Percentiles rank a stretch among this genome's conserved stretches.
phyloP scores from a whole-genome alignment of 2,888 invertebrate species.

The Leptopilina syphax region DNA sequence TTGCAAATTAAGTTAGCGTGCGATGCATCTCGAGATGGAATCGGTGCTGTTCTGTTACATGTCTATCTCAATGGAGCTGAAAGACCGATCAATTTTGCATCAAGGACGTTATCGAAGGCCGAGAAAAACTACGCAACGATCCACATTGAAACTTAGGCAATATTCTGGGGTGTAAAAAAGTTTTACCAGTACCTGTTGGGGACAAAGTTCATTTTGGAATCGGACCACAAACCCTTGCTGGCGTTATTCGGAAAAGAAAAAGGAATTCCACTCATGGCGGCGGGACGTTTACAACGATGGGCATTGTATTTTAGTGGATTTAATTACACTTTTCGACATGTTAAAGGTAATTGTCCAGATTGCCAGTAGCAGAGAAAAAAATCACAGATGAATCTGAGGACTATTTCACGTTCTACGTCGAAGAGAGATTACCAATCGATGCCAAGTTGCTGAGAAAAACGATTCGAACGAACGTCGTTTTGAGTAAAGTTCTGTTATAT shows the following conservation, averaged over 20 bases:
- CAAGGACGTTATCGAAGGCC: constrained; percentile 60
- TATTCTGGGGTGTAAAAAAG: constrained; percentile 66
- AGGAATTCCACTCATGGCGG: constrained; percentile 46
- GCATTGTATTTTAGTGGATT: constrained; percentile 47
- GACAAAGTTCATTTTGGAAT: constrained; percentile 61
- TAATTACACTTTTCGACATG: constrained; percentile 43
- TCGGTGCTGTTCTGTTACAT: constrained; percentile 64
- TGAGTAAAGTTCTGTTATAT: constrained; percentile 49
- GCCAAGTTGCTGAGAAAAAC: constrained; percentile 39
- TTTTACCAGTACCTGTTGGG: constrained; percentile 71
- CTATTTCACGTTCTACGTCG: constrained; percentile 50
- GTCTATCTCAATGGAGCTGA: constrained; percentile 60
- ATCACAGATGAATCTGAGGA: background rate
- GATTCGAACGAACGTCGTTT: constrained; percentile 41
- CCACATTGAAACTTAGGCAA: constrained; percentile 68
- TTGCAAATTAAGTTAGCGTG: constrained; percentile 49
- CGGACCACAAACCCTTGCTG: constrained; percentile 68
- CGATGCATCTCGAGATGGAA: constrained; percentile 59
- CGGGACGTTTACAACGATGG: constrained; percentile 47
- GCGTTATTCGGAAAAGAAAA: constrained; percentile 51
- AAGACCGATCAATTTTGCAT: constrained; percentile 65
- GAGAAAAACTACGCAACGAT: constrained; percentile 69
- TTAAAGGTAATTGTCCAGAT: constrained; percentile 47
- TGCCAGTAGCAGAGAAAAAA: constrained; percentile 34
- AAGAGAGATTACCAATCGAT: constrained; percentile 42